Evolutionary conservation across 2,113 vertebrate species (phyloP).

Genomic region (Oreochromis aureus): DNA sequence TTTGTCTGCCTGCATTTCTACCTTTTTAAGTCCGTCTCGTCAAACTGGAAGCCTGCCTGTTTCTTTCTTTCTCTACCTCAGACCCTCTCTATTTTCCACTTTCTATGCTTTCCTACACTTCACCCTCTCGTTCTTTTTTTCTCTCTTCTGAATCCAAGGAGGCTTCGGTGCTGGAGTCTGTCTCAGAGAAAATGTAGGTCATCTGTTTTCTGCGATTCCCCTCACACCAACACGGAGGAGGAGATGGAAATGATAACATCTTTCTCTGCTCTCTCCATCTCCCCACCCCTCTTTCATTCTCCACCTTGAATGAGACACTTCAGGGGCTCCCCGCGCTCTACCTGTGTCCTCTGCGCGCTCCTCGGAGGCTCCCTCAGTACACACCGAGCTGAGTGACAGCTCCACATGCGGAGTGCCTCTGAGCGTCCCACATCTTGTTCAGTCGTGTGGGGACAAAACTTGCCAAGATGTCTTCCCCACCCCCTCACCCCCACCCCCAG

Average conservation of each 20-base stretch:
- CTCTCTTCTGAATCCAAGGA: background rate
- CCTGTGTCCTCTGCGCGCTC: constrained; percentile 3
- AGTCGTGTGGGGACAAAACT: background rate
- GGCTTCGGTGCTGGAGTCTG: constrained; percentile 35
- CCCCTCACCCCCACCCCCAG: background rate
- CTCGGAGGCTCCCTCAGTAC: background rate
- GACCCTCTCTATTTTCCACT: background rate
- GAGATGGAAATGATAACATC: constrained; percentile 49
- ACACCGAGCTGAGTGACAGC: constrained; percentile 28
- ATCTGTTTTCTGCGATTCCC: constrained; percentile 52
- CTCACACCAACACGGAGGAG: constrained; percentile 26
- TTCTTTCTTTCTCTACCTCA: background rate
- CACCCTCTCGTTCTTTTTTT: background rate
- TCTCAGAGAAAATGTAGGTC: constrained; percentile 59
- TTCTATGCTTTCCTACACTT: background rate
- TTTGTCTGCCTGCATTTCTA: constrained; percentile 25
- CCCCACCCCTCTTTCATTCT: background rate
- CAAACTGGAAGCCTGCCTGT: constrained; percentile 35
- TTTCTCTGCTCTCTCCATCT: constrained; percentile 4
- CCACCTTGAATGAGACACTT: constrained; percentile 44
- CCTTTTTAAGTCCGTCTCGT: constrained; percentile 36
- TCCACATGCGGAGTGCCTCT: background rate
- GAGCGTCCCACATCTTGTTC: background rate
- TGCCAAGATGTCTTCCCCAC: background rate
- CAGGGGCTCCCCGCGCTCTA: constrained; percentile 31